Conservation (phyloP, 2,888 invertebrate genomes). For the Andrena dorsata region DNA sequence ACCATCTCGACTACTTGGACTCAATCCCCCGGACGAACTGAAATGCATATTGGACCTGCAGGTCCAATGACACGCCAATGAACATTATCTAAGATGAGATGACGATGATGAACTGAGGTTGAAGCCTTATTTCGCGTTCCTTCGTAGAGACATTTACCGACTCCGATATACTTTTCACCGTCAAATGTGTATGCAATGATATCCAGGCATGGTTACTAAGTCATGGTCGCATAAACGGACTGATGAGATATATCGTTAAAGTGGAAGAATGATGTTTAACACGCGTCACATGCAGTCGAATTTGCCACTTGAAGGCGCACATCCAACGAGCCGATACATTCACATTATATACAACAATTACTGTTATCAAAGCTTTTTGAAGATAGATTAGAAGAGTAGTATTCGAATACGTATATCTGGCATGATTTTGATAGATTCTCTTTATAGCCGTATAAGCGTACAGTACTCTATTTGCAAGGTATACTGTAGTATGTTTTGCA, state of each 20-base stretch:
- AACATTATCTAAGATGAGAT: slow-evolving; percentile 73
- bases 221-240: slow-evolving; percentile 20
- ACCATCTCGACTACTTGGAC: slow-evolving; percentile 95
- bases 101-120: slow-evolving; percentile 51
- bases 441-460: background rate
- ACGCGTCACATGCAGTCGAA: slow-evolving; percentile 25
- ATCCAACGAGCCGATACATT: background rate
- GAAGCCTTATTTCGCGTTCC: slow-evolving; percentile 29
- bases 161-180: slow-evolving; percentile 10
- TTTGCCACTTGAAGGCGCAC: background rate
- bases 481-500: slow-evolving; percentile 11
- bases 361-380: background rate
- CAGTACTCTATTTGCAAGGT: slow-evolving; percentile 9
- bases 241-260: slow-evolving; percentile 21
- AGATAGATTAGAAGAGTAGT: slow-evolving; percentile 3
- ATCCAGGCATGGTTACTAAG: background rate
- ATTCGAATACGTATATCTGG: background rate
- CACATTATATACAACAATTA: background rate
- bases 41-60: slow-evolving; percentile 95
- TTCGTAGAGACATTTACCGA: slow-evolving; percentile 9
- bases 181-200: background rate
- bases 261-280: slow-evolving; percentile 16
- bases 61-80: slow-evolving; percentile 73
- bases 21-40: slow-evolving; percentile 94
- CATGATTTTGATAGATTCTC: background rate